Percentiles rank a stretch among this genome's conserved stretches.
These are phyloP conservation scores for Meandrusa payeni DNA, from an alignment of 2,888 invertebrate species.

Conservation along the genomic window DNA sequence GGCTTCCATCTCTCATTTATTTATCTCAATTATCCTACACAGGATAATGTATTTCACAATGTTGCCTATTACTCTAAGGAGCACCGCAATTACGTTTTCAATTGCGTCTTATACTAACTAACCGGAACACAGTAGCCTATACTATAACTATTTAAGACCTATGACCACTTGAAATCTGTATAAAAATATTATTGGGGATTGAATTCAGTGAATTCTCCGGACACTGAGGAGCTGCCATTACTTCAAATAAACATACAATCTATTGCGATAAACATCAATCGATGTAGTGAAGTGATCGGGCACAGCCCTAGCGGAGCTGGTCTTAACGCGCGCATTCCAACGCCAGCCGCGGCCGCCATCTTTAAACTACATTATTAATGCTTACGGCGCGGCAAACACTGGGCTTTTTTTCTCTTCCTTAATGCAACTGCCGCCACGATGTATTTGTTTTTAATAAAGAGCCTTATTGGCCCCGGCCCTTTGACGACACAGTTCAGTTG, in stretches of 20 bases:
- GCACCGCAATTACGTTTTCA: too few species aligned
- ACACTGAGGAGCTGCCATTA: too few species aligned
- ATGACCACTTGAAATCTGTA: too few species aligned
- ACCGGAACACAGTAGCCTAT: too few species aligned
- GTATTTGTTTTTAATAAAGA: slow-evolving; percentile 72
- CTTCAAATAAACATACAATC: background rate
- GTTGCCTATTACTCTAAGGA: too few species aligned
- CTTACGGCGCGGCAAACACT: slow-evolving; percentile 58
- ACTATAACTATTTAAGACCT: too few species aligned
- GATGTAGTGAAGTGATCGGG: slow-evolving; percentile 31
- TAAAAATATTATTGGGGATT: too few species aligned
- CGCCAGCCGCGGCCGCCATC: slow-evolving; percentile 63
- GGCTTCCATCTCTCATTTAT: too few species aligned
- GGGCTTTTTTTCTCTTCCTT: slow-evolving; percentile 50
- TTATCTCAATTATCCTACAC: too few species aligned
- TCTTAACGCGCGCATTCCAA: slow-evolving; percentile 63
- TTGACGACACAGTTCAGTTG: slow-evolving; percentile 3
- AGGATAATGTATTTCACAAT: too few species aligned
- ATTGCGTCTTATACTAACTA: too few species aligned
- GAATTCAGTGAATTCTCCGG: too few species aligned
- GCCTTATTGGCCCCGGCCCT: slow-evolving; percentile 35
- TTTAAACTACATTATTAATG: slow-evolving; percentile 78
- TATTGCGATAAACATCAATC: slow-evolving; percentile 1
- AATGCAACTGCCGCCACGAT: slow-evolving; percentile 45
- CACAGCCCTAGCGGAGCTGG: slow-evolving; percentile 49